Percentiles rank a stretch among this genome's conserved stretches.
Evolutionary conservation across 2,113 vertebrate genomes (phyloP).

Genomic region (Myotis lucifugus): DNA sequence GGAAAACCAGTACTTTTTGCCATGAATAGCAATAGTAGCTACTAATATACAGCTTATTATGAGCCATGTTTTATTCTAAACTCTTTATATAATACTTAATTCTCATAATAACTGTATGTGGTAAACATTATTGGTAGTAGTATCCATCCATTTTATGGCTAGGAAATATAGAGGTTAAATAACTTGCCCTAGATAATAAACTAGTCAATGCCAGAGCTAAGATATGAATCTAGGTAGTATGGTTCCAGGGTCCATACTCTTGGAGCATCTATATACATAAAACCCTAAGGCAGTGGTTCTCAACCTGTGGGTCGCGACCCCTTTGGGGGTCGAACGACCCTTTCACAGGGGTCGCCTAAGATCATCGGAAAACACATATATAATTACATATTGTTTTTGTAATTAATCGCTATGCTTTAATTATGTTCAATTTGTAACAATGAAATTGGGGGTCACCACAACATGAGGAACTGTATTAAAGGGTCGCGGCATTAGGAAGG

Average conservation of each 20-base stretch:
- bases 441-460: too few relatives aligned
- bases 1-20: slow-evolving; percentile 4
- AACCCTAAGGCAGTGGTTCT: too few relatives aligned
- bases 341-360: too few relatives aligned
- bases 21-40: neutral
- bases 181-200: neutral
- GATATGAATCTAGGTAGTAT: neutral
- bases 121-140: neutral
- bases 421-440: too few relatives aligned
- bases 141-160: neutral
- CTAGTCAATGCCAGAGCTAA: neutral
- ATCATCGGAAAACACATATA: too few relatives aligned
- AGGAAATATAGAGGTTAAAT: neutral
- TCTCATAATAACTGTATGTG: neutral
- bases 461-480: too few relatives aligned
- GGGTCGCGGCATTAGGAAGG: too few relatives aligned
- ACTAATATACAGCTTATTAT: neutral
- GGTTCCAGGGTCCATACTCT: neutral
- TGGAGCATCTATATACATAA: neutral
- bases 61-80: neutral
- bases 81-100: slow-evolving; percentile 20
- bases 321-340: too few relatives aligned
- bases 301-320: too few relatives aligned
- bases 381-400: too few relatives aligned
- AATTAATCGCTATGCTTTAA: too few relatives aligned